phyloP scores from a whole-genome alignment of 2,113 vertebrate species.

The Anseranas semipalmata region DNA sequence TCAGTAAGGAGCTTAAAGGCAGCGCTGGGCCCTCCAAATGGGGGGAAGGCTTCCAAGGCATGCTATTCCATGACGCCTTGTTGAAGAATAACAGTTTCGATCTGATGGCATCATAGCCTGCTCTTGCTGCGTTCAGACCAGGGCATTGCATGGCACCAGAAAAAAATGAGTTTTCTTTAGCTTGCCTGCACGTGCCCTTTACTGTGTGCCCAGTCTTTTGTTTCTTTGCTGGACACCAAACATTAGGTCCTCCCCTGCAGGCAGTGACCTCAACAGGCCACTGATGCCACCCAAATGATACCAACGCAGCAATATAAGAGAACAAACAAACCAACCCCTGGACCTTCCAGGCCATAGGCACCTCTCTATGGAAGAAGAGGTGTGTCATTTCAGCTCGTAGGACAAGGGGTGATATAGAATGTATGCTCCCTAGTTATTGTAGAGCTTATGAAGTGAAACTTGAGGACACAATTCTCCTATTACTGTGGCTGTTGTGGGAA shows the following conservation, averaged over 20 bases:
- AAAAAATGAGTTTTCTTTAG: background rate
- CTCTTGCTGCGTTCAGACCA: background rate
- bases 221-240: background rate
- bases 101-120: background rate
- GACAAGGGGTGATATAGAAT: background rate
- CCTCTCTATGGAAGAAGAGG: background rate
- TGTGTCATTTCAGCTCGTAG: background rate
- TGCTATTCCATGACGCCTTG: background rate
- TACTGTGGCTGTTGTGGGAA: background rate
- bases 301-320: background rate
- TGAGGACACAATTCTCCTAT: background rate
- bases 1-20: background rate
- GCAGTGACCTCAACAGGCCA: fast-evolving
- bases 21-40: fast-evolving
- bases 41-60: fast-evolving
- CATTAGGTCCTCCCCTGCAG: background rate
- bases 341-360: background rate
- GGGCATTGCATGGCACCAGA: background rate
- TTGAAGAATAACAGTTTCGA: background rate
- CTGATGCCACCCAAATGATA: background rate
- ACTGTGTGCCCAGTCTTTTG: background rate
- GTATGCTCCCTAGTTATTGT: background rate
- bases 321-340: background rate
- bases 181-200: background rate
- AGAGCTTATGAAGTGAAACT: background rate